Evolutionary conservation across 2,888 invertebrate species (phyloP).

Genomic region (Polydrusus cervinus): DNA sequence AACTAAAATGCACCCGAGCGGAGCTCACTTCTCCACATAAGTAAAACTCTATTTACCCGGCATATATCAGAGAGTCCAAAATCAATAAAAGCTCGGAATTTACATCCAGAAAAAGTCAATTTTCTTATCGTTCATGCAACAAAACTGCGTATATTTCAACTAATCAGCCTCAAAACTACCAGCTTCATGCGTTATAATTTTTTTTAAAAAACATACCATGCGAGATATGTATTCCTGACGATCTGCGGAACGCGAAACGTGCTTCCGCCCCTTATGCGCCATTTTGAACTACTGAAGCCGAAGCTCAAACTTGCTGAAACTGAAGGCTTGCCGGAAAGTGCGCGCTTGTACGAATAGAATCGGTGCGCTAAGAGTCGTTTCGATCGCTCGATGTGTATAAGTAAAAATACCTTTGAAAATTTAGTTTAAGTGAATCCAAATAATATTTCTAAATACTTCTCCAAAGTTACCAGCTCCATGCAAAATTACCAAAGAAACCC

Average conservation of each 20-base stretch:
- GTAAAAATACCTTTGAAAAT: too few relatives aligned
- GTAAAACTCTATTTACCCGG: conserved; percentile 49
- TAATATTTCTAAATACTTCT: too few relatives aligned
- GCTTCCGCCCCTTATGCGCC: conserved; percentile 64
- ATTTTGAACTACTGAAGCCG: conserved; percentile 65
- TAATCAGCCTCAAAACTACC: conserved; percentile 3
- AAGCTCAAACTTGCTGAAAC: conserved; percentile 47
- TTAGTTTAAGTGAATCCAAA: too few relatives aligned
- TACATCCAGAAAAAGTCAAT: conserved; percentile 4
- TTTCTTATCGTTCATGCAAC: neutral
- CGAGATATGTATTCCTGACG: conserved; percentile 66
- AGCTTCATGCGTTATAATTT: conserved; percentile 7
- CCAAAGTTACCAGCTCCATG: too few relatives aligned
- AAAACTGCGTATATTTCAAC: neutral
- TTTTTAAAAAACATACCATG: conserved; percentile 62
- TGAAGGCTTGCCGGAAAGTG: conserved; percentile 46
- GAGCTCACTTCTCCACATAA: conserved; percentile 40
- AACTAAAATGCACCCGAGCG: conserved; percentile 33
- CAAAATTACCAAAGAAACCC: too few relatives aligned
- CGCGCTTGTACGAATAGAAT: conserved; percentile 32
- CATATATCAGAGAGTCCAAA: conserved; percentile 52
- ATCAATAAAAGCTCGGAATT: conserved; percentile 54
- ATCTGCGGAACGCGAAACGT: conserved; percentile 59
- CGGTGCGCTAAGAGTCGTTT: conserved; percentile 11
- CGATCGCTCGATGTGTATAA: too few relatives aligned